Evolutionary conservation across 1,140 invertebrate species (phyloP), one percentile per base, ranked within the genome.

Genomic region (Laupala kohalensis): DNA sequence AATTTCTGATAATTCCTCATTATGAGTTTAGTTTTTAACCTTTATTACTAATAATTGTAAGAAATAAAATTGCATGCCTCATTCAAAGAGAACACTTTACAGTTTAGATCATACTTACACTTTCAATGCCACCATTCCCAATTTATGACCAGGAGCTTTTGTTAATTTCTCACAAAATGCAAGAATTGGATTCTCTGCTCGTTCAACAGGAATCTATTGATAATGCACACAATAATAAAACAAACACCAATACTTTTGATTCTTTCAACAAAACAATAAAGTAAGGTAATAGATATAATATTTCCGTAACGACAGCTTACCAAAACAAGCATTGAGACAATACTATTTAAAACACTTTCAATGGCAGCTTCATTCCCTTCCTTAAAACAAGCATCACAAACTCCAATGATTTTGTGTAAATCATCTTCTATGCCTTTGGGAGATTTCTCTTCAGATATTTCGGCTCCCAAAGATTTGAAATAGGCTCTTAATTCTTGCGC

Each of bases 91-190:
- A n/a, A n/a, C n/a, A n/a, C n/a, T n/a, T n/a, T n/a, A n/a, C n/a
- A n/a, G n/a, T n/a, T n/a, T n/a, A n/a, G n/a, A n/a, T n/a, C n/a
- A 75, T 71, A 87, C 90, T 90, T 88, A 94, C 88, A 96, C 92
- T 85, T 93, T 90, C 19, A 97, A 80, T 75, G 92, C 90, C 63
- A 94, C 87, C 71, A 89, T 81, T 69, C 90, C 91, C 71, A 94
- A 82, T 79, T 94, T 94, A 72, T 89, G 87, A 28, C 89, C 89
- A n/a, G 91, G 90, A 27, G 93, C 89, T 84, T 96, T 96, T n/a
- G 89, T 89, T 72, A 98, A 83, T 81, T 96, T 95, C 80, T 97
- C 93, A 83, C 94, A 96, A 79, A 97, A 97, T 66, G 92, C 89
- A 69, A 93, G 79, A 73, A 97, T 92, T 74, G 97, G 88, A 78